Percentiles rank a stretch among this genome's conserved stretches.
These are phyloP conservation scores for Harpagifer antarcticus DNA, from an alignment of 2,797 vertebrate genomes.

Conservation along the genomic window DNA sequence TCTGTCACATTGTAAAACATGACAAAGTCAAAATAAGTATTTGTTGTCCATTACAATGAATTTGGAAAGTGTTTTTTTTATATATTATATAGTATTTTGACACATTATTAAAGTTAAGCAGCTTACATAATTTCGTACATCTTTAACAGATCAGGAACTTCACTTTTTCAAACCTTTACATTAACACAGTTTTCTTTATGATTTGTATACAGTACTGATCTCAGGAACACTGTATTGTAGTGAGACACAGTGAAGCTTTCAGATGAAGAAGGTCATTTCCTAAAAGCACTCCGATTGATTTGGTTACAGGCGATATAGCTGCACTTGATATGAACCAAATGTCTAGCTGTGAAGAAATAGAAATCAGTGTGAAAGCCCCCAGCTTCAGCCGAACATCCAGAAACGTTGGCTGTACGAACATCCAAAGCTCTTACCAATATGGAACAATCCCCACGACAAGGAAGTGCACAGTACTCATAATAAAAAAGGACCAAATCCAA, in stretches of 20 bases:
- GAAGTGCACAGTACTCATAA: slow-evolving; percentile 66
- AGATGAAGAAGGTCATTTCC: slow-evolving; percentile 72
- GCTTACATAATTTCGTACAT: neutral
- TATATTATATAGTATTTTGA: neutral
- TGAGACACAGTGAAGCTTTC: slow-evolving; percentile 61
- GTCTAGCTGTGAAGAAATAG: slow-evolving; percentile 73
- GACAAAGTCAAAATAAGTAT: neutral
- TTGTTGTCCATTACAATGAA: neutral
- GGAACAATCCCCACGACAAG: slow-evolving; percentile 78
- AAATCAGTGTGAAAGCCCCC: slow-evolving; percentile 80
- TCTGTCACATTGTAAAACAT: neutral
- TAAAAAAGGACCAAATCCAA: slow-evolving; percentile 75
- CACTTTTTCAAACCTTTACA: neutral
- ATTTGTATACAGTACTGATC: neutral
- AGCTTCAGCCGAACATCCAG: slow-evolving; percentile 73
- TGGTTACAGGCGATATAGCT: slow-evolving; percentile 79
- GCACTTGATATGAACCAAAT: slow-evolving; percentile 71
- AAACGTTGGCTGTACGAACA: slow-evolving; percentile 74
- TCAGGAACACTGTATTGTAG: slow-evolving; percentile 59
- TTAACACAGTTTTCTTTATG: neutral
- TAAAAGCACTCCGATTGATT: slow-evolving; percentile 83
- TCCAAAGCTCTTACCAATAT: slow-evolving; percentile 82
- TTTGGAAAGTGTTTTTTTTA: neutral
- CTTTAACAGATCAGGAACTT: neutral
- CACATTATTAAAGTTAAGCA: neutral